A percentile compares a stretch with the other conserved stretches of the same genome.
phyloP scores from a whole-genome alignment of 2,797 vertebrate genomes.

The Silurus aristotelis region DNA sequence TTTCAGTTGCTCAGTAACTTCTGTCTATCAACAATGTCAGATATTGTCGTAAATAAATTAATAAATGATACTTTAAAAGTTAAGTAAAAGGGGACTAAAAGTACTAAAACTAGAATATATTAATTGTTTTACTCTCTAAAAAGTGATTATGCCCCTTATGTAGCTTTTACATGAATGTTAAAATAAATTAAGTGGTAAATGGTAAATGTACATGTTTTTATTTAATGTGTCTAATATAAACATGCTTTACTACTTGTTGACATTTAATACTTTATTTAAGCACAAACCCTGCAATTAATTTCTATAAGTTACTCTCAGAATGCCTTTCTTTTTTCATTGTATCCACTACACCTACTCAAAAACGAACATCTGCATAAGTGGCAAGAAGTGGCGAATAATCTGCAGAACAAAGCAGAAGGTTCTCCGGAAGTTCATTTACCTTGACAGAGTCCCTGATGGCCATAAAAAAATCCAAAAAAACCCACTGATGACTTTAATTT shows the following conservation, averaged over 20 bases:
- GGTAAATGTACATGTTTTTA: neutral
- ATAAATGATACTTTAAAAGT: neutral
- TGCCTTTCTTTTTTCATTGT: neutral
- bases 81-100: neutral
- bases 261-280: neutral
- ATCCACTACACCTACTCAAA: neutral
- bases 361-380: neutral
- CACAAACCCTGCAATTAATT: neutral
- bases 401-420: neutral
- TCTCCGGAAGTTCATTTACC: neutral
- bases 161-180: neutral
- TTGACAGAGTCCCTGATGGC: neutral
- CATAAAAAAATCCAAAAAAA: neutral
- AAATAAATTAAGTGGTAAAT: neutral
- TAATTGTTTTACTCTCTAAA: neutral
- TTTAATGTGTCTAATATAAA: neutral
- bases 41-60: neutral
- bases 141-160: neutral
- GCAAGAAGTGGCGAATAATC: neutral
- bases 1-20: no score
- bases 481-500: constrained; percentile 19
- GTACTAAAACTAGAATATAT: neutral
- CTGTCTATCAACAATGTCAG: neutral
- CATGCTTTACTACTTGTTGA: neutral
- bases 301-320: neutral